These are phyloP conservation scores for Helicolenus hilgendorfi DNA, from an alignment of 2,797 vertebrate species.

Conservation along the genomic window DNA sequence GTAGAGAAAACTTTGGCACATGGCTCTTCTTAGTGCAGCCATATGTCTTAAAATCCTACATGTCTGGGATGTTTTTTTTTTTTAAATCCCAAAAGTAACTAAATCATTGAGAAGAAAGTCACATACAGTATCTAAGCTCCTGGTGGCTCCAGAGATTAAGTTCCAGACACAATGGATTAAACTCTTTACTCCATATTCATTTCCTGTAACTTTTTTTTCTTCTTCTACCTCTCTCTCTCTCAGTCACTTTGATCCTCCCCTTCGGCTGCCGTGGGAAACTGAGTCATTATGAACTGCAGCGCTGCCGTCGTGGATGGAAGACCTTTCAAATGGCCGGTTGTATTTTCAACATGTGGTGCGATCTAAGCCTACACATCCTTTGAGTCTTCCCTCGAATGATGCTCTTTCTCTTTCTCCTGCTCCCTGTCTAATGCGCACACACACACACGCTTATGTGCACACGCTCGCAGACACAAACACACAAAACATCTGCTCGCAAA, in stretches of 20 bases:
- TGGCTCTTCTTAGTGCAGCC: conserved; percentile 5
- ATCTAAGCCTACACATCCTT: conserved; percentile 54
- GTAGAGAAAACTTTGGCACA: neutral
- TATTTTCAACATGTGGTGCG: conserved; percentile 50
- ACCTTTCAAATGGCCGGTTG: conserved; percentile 58
- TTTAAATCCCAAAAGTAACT: conserved; percentile 60
- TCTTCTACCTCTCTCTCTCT: conserved; percentile 29
- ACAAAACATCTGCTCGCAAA: conserved; percentile 79
- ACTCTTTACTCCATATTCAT: conserved; percentile 72
- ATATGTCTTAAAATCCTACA: conserved; percentile 41
- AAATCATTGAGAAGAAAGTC: conserved; percentile 73
- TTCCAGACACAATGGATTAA: conserved; percentile 79
- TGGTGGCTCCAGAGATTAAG: conserved; percentile 74
- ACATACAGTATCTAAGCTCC: conserved; percentile 74
- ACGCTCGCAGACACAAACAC: conserved; percentile 25
- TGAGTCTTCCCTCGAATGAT: conserved; percentile 56
- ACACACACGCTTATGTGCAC: conserved; percentile 3
- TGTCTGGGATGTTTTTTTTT: conserved; percentile 47
- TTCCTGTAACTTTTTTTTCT: conserved; percentile 55
- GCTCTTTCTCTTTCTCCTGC: conserved; percentile 44
- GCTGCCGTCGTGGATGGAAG: conserved; percentile 24
- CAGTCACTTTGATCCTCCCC: conserved; percentile 68
- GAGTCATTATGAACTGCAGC: conserved; percentile 52
- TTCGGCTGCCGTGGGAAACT: conserved; percentile 68
- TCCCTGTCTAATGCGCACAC: conserved; percentile 14